Percentiles rank a stretch among this genome's conserved stretches.
These are phyloP conservation scores for Oenanthe oenanthe DNA, from an alignment of 2,113 vertebrate genomes.

Conservation along the genomic window DNA sequence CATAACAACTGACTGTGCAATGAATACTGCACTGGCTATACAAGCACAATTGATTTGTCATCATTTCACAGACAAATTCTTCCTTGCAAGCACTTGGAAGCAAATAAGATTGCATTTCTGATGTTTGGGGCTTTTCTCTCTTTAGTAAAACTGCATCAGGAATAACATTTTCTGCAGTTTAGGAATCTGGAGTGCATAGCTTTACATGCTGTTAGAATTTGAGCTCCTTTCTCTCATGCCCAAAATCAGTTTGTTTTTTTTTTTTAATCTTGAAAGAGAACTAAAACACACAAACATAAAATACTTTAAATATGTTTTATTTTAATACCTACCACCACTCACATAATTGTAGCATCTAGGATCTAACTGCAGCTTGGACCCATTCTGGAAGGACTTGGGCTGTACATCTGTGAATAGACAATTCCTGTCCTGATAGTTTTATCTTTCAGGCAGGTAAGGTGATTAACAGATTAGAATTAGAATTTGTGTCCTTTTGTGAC, in stretches of 20 bases:
- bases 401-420: background rate
- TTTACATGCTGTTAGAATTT: background rate
- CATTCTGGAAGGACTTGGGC: background rate
- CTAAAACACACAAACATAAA: background rate
- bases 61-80: background rate
- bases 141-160: background rate
- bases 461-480: background rate
- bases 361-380: background rate
- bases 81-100: background rate
- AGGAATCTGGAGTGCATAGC: background rate
- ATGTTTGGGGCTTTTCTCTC: background rate
- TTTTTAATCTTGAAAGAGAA: background rate
- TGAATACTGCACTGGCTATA: background rate
- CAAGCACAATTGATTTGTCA: background rate
- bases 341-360: background rate
- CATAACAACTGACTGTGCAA: background rate
- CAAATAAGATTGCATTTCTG: background rate
- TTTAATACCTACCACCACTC: background rate
- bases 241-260: background rate
- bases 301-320: background rate
- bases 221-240: background rate
- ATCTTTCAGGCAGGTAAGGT: background rate
- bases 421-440: background rate
- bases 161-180: background rate
- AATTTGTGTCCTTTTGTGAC: background rate